Conservation (phyloP, 2,113 vertebrate genomes). For the Globicephala melas region DNA sequence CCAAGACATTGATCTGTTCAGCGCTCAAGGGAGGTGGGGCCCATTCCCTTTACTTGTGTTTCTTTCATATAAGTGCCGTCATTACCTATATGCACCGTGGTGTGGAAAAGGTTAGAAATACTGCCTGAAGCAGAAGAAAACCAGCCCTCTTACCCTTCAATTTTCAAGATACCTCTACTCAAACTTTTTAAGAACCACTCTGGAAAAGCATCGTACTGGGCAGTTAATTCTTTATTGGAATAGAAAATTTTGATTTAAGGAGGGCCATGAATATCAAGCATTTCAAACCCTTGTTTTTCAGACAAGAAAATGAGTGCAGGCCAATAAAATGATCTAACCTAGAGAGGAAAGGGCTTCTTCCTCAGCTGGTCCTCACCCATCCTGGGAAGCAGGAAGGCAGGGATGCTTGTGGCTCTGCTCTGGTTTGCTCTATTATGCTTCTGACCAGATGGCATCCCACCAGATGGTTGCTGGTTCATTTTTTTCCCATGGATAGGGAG, state of each 20-base stretch:
- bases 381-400: background rate
- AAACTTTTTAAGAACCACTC: background rate
- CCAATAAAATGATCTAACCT: background rate
- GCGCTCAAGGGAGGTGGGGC: background rate
- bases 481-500: background rate
- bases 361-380: background rate
- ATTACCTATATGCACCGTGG: background rate
- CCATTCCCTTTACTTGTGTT: background rate
- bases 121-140: background rate
- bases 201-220: background rate
- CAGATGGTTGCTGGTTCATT: background rate
- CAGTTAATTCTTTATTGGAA: background rate
- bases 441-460: background rate
- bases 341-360: background rate
- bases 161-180: background rate
- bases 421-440: too few species aligned
- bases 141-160: background rate
- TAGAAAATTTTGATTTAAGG: background rate
- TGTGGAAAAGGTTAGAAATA: background rate
- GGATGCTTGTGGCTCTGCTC: accelerated
- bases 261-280: background rate
- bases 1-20: background rate
- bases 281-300: background rate
- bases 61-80: background rate
- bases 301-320: background rate